Evolutionary conservation across 2,888 invertebrate genomes (phyloP), one percentile per base, ranked within the genome.

Genomic region (Mycogona germanica): DNA sequence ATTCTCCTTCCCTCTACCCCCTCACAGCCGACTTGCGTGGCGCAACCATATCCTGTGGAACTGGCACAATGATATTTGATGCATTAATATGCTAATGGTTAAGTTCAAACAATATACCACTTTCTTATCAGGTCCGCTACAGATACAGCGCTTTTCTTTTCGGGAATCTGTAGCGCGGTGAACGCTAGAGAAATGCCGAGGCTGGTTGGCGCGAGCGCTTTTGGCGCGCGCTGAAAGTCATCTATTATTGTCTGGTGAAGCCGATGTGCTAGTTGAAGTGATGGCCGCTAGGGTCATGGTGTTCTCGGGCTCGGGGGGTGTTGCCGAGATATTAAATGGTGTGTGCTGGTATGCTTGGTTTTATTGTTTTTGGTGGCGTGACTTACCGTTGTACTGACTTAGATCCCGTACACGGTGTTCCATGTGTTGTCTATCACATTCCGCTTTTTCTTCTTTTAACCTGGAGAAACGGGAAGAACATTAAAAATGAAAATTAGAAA

Each of bases 361-460:
- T n/a, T n/a, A n/a, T n/a, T n/a, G n/a, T n/a, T n/a, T n/a, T n/a
- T n/a, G n/a, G n/a, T n/a, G n/a, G n/a, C n/a, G 28, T 21, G 19
- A 26, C 55, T 55, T 56, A 87, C 87, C 86, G 74, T 87, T 87
- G 75, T 86, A 83, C 66, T 87, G 87, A 71, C 85, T 87, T 67
- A 81, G 75, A 71, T 87, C 87, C 69, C 87, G 78, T 60, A 84
- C 83, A 76, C 88, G 87, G 69, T 82, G 78, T 68, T 83, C 87
- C 73, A 82, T 76, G 56, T 82, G 46, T 62, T 82, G 82, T 70
- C 85, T 78, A 68, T 88, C 87, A 63, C 82, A 81, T 68, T 87
- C 87, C 57, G 84, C 83, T 70, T 87, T 76, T 73, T 88, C 87
- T 70, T 88, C 88, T 66, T 87, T 79, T 74, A 88, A 78, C 79